phyloP scores from a whole-genome alignment of 2,888 invertebrate species.

The Sturmia bella region DNA sequence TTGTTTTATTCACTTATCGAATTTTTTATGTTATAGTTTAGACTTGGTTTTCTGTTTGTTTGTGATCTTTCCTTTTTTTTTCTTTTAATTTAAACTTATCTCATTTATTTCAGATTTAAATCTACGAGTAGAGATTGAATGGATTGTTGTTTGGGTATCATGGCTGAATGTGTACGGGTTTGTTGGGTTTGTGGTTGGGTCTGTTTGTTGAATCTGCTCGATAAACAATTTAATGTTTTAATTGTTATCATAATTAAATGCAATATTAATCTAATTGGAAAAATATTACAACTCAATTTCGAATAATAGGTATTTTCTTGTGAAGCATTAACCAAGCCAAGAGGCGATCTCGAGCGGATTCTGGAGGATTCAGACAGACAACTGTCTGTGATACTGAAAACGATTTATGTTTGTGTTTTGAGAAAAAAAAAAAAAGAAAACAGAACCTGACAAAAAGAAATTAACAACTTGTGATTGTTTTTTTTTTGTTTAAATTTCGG shows the following conservation, averaged over 20 bases:
- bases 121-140: slow-evolving; percentile 53
- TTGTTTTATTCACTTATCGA: slow-evolving; percentile 49
- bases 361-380: slow-evolving; percentile 4
- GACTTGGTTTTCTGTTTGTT: slow-evolving; percentile 19
- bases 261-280: slow-evolving; percentile 44
- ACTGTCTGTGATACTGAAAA: background rate
- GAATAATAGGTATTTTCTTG: background rate
- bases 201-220: background rate
- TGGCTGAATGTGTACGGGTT: slow-evolving; percentile 2
- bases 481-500: slow-evolving; percentile 33
- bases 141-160: slow-evolving; percentile 12
- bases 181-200: background rate
- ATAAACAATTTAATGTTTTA: slow-evolving; percentile 24
- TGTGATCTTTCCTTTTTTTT: slow-evolving; percentile 57
- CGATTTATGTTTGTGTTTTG: background rate
- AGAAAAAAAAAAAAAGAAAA: background rate
- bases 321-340: background rate
- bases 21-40: slow-evolving; percentile 44
- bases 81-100: slow-evolving; percentile 44
- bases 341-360: background rate
- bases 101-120: slow-evolving; percentile 40
- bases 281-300: slow-evolving; percentile 43
- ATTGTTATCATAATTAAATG: slow-evolving; percentile 28
- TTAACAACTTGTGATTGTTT: slow-evolving; percentile 44
- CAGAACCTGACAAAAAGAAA: slow-evolving; percentile 11